A percentile compares a stretch with the other conserved stretches of the same genome.
phyloP scores from a whole-genome alignment of 2,797 vertebrate species.

The Hirundo rustica region DNA sequence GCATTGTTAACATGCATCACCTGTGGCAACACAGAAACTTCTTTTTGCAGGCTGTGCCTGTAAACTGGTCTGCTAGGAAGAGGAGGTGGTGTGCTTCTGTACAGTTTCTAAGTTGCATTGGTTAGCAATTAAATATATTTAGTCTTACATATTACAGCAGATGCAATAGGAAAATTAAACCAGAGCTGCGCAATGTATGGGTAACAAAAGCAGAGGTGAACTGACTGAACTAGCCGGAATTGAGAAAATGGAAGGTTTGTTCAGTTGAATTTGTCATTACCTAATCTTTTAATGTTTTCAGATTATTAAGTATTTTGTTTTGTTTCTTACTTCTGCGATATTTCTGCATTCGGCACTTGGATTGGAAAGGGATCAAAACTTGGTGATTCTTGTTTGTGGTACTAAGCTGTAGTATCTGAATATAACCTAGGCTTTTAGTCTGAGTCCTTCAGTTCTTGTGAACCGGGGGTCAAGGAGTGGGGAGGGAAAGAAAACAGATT shows the following conservation, averaged over 20 bases:
- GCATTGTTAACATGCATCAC: background rate
- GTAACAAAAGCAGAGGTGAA: background rate
- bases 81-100: background rate
- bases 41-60: background rate
- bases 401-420: background rate
- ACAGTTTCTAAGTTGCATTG: background rate
- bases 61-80: background rate
- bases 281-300: background rate
- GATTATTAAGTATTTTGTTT: background rate
- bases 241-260: constrained; percentile 28
- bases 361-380: background rate
- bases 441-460: background rate
- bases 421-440: background rate
- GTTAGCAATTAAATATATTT: background rate
- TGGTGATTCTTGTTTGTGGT: background rate
- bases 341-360: background rate
- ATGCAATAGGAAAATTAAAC: background rate
- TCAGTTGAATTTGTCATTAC: background rate
- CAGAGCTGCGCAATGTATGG: background rate
- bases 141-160: background rate
- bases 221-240: background rate
- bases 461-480: accelerated
- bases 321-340: background rate
- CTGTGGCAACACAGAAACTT: background rate
- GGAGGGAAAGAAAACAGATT: background rate